These are phyloP conservation scores for Cherax destructor DNA, from an alignment of 1,140 invertebrate genomes.

Conservation along the genomic window DNA sequence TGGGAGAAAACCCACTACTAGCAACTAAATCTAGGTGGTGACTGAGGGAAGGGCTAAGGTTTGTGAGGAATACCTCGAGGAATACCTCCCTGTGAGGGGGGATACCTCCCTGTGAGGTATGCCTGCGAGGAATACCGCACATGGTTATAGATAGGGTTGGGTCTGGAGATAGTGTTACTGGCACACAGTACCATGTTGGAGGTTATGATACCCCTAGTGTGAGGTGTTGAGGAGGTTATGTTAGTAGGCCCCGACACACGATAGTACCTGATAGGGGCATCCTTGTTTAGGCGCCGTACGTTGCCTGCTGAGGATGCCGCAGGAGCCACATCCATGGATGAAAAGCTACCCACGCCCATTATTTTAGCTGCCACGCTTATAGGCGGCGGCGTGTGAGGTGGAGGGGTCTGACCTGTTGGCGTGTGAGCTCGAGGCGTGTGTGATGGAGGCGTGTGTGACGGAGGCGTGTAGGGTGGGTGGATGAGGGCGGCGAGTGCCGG, in stretches of 20 bases:
- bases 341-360: neutral
- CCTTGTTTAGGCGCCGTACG: neutral
- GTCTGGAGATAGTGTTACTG: too few species aligned
- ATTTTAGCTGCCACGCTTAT: neutral
- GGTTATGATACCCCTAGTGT: too few species aligned
- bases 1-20: too few species aligned
- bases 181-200: too few species aligned
- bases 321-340: neutral
- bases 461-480: neutral
- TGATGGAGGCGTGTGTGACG: neutral
- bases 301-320: neutral
- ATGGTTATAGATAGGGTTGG: too few species aligned
- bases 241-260: neutral
- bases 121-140: too few species aligned
- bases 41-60: too few species aligned
- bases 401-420: neutral
- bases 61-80: too few species aligned
- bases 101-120: too few species aligned
- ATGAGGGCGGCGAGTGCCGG: neutral
- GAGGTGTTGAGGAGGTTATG: too few species aligned
- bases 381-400: neutral
- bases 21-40: too few species aligned
- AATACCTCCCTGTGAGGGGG: too few species aligned
- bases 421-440: neutral
- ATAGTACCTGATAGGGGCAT: neutral